Evolutionary conservation across 2,797 vertebrate genomes (phyloP).

Genomic region (Lacerta bilineata): DNA sequence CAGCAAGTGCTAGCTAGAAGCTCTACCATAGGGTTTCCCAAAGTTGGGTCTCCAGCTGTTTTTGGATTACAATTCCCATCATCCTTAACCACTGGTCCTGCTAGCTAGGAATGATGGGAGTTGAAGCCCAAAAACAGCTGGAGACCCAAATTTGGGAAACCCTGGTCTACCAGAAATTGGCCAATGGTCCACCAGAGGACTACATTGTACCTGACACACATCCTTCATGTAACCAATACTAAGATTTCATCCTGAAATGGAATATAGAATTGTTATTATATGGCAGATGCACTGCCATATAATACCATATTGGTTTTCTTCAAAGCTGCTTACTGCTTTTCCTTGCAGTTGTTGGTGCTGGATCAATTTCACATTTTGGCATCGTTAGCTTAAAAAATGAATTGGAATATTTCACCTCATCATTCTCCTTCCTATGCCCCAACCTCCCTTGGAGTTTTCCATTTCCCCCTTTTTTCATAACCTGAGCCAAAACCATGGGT

Average conservation of each 20-base stretch:
- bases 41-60: no score
- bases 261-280: slow-evolving; percentile 31
- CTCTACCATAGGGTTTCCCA: no score
- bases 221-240: slow-evolving; percentile 33
- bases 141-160: background rate
- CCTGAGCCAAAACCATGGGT: slow-evolving; percentile 67
- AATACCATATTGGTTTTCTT: slow-evolving; percentile 1
- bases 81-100: no score
- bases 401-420: background rate
- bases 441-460: slow-evolving; percentile 61
- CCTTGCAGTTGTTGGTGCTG: background rate
- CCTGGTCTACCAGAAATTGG: background rate
- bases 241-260: slow-evolving; percentile 3
- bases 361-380: background rate
- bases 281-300: background rate
- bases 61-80: no score
- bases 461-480: slow-evolving; percentile 70
- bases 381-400: slow-evolving; percentile 31
- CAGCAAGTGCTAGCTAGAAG: no score
- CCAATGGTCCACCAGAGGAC: background rate
- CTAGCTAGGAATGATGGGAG: no score
- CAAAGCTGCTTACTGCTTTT: background rate
- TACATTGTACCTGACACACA: background rate
- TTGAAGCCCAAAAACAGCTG: no score
- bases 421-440: slow-evolving; percentile 15